A percentile compares a stretch with the other conserved stretches of the same genome.
These are phyloP conservation scores for Gracilinanus agilis DNA, from an alignment of 2,113 vertebrate species.

Conservation along the genomic window DNA sequence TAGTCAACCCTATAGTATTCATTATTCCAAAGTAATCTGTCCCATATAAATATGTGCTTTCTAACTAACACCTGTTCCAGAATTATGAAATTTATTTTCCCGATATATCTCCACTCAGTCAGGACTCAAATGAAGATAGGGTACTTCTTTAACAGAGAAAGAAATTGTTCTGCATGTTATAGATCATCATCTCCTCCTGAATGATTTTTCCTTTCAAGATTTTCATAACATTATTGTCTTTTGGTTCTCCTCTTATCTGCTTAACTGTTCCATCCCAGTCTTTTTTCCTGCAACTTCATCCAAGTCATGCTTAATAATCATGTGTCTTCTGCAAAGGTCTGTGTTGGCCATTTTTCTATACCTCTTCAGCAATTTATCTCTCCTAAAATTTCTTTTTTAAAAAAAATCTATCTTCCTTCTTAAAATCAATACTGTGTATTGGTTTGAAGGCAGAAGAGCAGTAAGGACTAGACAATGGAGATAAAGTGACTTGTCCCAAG, in stretches of 20 bases:
- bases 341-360: background rate
- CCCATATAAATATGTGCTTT: background rate
- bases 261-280: background rate
- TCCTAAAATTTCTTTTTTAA: background rate
- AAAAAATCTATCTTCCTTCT: no score
- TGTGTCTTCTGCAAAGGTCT: background rate
- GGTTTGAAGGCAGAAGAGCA: no score
- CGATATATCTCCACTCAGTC: background rate
- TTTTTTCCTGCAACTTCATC: background rate
- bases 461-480: no score
- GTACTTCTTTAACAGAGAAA: background rate
- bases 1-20: background rate
- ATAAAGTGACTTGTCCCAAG: no score
- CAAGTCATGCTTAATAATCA: background rate
- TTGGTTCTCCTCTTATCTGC: background rate
- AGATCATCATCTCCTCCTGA: background rate
- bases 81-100: background rate
- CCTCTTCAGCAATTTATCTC: background rate
- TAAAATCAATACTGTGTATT: no score
- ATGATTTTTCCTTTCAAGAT: background rate
- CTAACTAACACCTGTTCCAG: background rate
- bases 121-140: background rate
- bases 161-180: background rate
- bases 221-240: background rate
- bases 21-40: background rate